Evolutionary conservation across 2,888 invertebrate species (phyloP).

Genomic region (Zaprionus lineosus): DNA sequence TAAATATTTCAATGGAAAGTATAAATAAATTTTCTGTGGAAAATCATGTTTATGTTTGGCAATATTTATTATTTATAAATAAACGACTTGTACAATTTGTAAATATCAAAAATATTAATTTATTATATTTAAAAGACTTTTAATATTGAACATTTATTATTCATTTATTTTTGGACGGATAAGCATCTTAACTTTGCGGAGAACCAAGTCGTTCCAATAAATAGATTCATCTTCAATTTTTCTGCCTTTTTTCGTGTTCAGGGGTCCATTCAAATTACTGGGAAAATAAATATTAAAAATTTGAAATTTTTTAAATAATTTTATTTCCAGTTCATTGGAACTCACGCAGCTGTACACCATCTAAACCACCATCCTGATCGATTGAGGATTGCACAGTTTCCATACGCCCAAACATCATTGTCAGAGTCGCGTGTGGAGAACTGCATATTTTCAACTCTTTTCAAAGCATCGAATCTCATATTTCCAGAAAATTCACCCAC

Average conservation of each 20-base stretch:
- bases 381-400: not conserved
- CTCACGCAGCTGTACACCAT: not conserved
- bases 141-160: not conserved
- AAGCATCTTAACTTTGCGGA: not conserved
- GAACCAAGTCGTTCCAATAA: not conserved
- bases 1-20: too few relatives aligned
- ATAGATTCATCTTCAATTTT: not conserved
- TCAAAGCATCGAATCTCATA: not conserved
- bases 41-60: too few relatives aligned
- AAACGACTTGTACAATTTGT: too few relatives aligned
- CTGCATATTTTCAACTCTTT: not conserved
- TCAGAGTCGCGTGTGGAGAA: constrained; percentile 2
- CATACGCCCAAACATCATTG: not conserved
- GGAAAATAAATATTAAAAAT: not conserved
- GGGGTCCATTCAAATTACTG: constrained; percentile 6
- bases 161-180: not conserved
- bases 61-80: too few relatives aligned
- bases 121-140: not conserved
- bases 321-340: not conserved
- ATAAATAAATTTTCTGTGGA: too few relatives aligned
- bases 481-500: not conserved
- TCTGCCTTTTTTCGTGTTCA: not conserved
- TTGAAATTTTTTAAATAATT: not conserved
- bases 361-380: constrained; percentile 8
- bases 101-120: too few relatives aligned